These are phyloP conservation scores for Magallana nippona DNA, from an alignment of 2,888 invertebrate genomes.

Conservation along the genomic window DNA sequence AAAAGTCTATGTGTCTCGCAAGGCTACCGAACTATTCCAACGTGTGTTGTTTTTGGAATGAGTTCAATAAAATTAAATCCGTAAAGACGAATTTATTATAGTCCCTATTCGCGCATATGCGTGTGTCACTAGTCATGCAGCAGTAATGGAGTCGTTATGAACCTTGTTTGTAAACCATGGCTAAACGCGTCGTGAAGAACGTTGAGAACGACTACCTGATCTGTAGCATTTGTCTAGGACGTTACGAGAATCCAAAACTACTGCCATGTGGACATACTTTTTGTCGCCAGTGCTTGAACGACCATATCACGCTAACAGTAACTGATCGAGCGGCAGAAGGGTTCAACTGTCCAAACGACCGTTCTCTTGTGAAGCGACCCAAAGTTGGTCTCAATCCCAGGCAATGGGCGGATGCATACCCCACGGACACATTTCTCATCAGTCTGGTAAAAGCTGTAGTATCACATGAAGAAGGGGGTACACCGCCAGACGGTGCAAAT, in stretches of 20 bases:
- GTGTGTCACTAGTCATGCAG: neutral
- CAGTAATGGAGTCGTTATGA: neutral
- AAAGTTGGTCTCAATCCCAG: constrained; percentile 53
- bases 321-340: constrained; percentile 51
- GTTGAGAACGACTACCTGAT: constrained; percentile 64
- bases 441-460: constrained; percentile 60
- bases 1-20: neutral
- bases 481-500: constrained; percentile 9
- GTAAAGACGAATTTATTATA: neutral
- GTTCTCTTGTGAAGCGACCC: constrained; percentile 57
- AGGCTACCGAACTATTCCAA: constrained; percentile 16
- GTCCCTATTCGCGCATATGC: neutral
- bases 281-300: constrained; percentile 60
- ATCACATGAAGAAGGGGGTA: constrained; percentile 52
- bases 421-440: constrained; percentile 58
- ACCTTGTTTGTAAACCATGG: constrained; percentile 48
- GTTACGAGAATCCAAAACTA: constrained; percentile 60
- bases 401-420: constrained; percentile 61
- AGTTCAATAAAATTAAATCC: constrained; percentile 1
- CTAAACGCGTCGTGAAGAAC: constrained; percentile 61
- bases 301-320: constrained; percentile 62
- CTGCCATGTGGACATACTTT: constrained; percentile 66
- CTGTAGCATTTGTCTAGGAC: constrained; percentile 63
- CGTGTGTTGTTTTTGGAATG: constrained; percentile 17
- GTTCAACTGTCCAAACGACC: constrained; percentile 64